Conservation (phyloP, 2,797 vertebrate species). For the Antrozous pallidus region DNA sequence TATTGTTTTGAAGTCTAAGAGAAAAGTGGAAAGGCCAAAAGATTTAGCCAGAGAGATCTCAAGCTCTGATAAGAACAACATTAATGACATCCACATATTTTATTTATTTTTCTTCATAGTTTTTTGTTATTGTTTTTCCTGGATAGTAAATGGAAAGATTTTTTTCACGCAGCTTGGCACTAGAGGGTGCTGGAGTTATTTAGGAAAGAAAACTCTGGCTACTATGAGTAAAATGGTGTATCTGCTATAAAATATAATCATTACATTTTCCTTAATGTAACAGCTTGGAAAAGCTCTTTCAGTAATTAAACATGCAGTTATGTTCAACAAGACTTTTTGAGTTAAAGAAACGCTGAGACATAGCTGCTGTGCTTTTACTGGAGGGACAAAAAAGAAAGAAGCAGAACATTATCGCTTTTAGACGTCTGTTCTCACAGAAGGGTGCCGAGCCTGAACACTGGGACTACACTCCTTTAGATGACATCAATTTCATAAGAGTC, state of each 20-base stretch:
- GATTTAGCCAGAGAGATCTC: neutral
- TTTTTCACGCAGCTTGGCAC: conserved; percentile 52
- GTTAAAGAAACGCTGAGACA: conserved; percentile 43
- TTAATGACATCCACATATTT: neutral
- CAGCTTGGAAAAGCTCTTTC: neutral
- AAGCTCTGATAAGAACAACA: neutral
- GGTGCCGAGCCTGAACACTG: rapidly evolving
- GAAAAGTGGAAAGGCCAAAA: neutral
- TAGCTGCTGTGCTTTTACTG: neutral
- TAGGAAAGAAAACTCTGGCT: neutral
- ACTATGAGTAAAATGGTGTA: neutral
- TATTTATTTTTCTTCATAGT: neutral
- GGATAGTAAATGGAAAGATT: neutral
- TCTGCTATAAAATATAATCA: neutral
- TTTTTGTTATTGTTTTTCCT: neutral
- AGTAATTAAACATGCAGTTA: neutral
- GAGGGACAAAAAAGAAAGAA: neutral
- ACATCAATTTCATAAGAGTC: neutral
- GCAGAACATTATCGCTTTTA: neutral
- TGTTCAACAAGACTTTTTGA: neutral
- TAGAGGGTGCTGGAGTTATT: conserved; percentile 79
- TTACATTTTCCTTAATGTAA: neutral
- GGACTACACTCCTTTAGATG: neutral
- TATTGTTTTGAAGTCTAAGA: neutral
- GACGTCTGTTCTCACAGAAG: neutral